Evolutionary conservation across 2,888 invertebrate genomes (phyloP).

Genomic region (Notodonta ziczac): DNA sequence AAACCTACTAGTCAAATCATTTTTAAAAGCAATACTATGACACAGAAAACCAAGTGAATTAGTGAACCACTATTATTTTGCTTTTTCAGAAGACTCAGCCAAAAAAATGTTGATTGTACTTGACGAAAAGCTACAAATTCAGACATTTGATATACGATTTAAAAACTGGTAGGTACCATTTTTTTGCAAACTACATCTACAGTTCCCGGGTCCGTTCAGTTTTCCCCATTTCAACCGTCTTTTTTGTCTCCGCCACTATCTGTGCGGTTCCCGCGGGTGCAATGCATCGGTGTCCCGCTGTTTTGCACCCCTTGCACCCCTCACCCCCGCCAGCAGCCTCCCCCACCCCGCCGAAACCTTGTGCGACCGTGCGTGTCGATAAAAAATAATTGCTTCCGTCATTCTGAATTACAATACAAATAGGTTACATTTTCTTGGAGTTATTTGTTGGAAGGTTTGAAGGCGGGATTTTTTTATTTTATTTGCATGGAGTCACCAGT

Average conservation of each 20-base stretch:
- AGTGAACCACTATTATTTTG: no score
- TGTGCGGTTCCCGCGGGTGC: slow-evolving; percentile 73
- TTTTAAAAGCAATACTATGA: no score
- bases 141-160: no score
- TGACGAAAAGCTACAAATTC: no score
- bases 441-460: slow-evolving; percentile 29
- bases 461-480: slow-evolving; percentile 14
- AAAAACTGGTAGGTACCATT: no score
- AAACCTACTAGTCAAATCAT: no score
- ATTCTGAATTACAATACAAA: slow-evolving; percentile 65
- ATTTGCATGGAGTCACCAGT: neutral
- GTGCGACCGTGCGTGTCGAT: slow-evolving; percentile 77
- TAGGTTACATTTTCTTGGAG: slow-evolving; percentile 45
- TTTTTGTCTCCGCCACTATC: slow-evolving; percentile 57
- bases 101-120: no score
- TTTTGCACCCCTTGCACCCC: slow-evolving; percentile 41
- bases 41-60: no score
- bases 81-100: no score
- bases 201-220: slow-evolving; percentile 34
- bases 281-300: slow-evolving; percentile 71
- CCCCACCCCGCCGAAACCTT: slow-evolving; percentile 29
- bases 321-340: slow-evolving; percentile 17
- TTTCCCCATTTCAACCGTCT: slow-evolving; percentile 63
- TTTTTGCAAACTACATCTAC: neutral
- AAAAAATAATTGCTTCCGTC: slow-evolving; percentile 82